These are phyloP conservation scores for Platorchestia sp. DNA, from an alignment of 1,140 invertebrate genomes.

Conservation along the genomic window DNA sequence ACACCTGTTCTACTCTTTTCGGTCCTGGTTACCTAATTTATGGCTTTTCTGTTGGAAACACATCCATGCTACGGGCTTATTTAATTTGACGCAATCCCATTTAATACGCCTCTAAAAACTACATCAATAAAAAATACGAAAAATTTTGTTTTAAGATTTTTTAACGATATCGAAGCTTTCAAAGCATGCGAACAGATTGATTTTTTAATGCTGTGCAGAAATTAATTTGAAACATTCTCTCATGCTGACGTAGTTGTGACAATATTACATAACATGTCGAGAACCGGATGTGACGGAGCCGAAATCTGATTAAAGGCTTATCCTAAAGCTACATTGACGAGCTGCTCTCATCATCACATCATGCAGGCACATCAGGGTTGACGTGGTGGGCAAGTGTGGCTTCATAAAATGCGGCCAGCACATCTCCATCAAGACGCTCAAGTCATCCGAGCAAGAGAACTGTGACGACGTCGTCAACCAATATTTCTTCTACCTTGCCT, in stretches of 20 bases:
- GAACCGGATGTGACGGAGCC: background rate
- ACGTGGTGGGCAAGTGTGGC: slow-evolving; percentile 39
- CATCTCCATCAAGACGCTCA: slow-evolving; percentile 28
- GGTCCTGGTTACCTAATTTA: too few relatives aligned
- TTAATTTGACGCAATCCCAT: too few relatives aligned
- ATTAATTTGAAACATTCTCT: too few relatives aligned
- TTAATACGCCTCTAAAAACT: too few relatives aligned
- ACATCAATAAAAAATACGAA: too few relatives aligned
- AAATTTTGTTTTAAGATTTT: too few relatives aligned
- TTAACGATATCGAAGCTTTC: background rate
- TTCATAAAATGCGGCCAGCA: slow-evolving; percentile 47
- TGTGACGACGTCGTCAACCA: slow-evolving; percentile 26
- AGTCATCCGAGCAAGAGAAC: background rate
- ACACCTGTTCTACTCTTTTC: background rate
- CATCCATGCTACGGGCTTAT: too few relatives aligned
- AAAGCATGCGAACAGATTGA: background rate
- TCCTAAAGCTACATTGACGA: background rate
- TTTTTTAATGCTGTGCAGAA: too few relatives aligned
- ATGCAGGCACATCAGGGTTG: slow-evolving; percentile 19
- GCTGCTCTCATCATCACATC: background rate
- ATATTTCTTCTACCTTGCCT: slow-evolving; percentile 50
- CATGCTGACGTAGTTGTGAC: too few relatives aligned
- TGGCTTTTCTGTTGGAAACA: too few relatives aligned
- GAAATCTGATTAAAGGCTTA: background rate
- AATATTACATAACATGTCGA: too few relatives aligned